phyloP scores from a whole-genome alignment of 2,888 invertebrate species.

The Rotaria sp. region DNA sequence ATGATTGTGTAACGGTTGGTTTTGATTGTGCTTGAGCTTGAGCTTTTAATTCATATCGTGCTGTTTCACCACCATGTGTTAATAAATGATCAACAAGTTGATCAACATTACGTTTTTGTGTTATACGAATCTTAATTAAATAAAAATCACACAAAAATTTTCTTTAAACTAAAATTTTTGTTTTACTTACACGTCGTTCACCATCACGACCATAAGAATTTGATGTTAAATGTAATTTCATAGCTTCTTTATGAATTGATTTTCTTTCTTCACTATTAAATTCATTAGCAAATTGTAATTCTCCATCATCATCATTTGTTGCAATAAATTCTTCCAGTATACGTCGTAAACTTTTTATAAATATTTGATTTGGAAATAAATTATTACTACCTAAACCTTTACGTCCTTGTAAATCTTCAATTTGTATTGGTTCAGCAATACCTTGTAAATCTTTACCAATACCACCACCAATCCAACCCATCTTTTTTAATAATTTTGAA shows the following conservation, averaged over 20 bases:
- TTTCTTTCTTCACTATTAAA: constrained; percentile 27
- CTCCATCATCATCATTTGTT: not conserved
- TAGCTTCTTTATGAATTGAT: constrained; percentile 20
- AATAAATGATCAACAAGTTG: constrained; percentile 26
- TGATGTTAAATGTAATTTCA: constrained; percentile 7
- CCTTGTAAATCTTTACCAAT: constrained; percentile 25
- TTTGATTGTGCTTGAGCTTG: not conserved
- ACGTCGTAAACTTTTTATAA: not conserved
- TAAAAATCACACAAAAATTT: not conserved
- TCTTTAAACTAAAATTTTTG: not conserved
- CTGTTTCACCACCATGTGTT: constrained; percentile 20
- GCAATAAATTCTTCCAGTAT: not conserved
- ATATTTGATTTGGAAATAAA: constrained; percentile 21
- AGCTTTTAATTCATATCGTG: constrained; percentile 22
- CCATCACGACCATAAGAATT: constrained; percentile 10
- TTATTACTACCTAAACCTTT: constrained; percentile 12
- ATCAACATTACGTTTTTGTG: constrained; percentile 22
- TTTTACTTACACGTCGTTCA: not conserved
- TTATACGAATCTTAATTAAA: not conserved
- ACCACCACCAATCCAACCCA: constrained; percentile 19
- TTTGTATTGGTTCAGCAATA: constrained; percentile 28
- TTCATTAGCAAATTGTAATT: constrained; percentile 19
- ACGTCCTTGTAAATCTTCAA: constrained; percentile 20
- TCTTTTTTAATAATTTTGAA: constrained; percentile 21
- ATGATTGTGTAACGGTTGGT: not conserved